Evolutionary conservation across 2,113 vertebrate species (phyloP), one percentile per base, ranked within the genome.

Genomic region (Seriola rivoliana): DNA sequence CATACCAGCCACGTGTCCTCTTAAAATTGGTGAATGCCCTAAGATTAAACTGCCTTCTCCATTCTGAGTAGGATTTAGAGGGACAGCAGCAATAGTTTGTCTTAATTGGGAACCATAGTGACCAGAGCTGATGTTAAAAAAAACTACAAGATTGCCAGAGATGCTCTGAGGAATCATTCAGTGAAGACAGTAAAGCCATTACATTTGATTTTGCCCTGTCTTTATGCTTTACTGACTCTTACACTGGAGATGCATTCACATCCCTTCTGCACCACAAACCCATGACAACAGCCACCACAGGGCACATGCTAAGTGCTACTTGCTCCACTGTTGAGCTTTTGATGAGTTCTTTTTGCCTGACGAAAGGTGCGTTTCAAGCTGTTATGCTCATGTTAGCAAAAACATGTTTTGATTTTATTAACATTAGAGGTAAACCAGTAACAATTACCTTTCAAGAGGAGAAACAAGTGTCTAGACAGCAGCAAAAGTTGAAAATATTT

Each of bases 391-490:
- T 70, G 23, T 65, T 63, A n/a, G 21, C 34, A 46, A 78, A 81
- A 89, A 91, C 90, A 85, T 85, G 88, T 89, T 91, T 87, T 81
- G 82, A 23, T 60, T 16, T 48, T 11, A 11, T 59, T 67, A 72
- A 42, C 29, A 44, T 25, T 36, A 32, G n/a, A 75, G 11, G 13
- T 23, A 6, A 36, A 60, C 21, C 42, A 65, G 42, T 62, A 65
- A 23, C 4, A 17, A 36, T 13, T 11, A 23, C 5, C 0, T 34
- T 32, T 69, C 25, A 3, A 38, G 64, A 17, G 42, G 1, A 64
- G 58, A 81, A 75, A 71, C 52, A 57, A 58, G 42, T 8, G 23
- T 6, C 17, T 3, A 25, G 42, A 25, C 4, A 21, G 54, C 54
- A 11, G 17, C 21, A 19, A 16, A 34, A n/a, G 48, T 4, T 7